These are phyloP conservation scores for Cepphus grylle DNA, from an alignment of 2,113 vertebrate genomes.

Conservation along the genomic window DNA sequence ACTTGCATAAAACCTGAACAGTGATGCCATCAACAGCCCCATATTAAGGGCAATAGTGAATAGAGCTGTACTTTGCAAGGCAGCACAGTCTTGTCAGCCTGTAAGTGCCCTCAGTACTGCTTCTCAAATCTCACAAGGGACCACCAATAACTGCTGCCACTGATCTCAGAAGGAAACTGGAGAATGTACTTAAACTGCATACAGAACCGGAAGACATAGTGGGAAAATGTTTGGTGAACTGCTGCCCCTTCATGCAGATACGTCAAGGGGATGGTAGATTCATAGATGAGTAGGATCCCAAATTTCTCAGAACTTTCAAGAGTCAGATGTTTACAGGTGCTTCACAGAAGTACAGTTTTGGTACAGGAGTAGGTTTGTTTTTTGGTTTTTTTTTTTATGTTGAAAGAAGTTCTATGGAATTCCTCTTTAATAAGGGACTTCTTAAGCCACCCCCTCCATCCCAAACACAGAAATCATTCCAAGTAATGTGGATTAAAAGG, in stretches of 20 bases:
- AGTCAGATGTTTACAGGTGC: neutral
- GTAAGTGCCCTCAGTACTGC: neutral
- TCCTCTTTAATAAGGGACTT: neutral
- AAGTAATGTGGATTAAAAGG: neutral
- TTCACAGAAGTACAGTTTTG: neutral
- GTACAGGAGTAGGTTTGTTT: neutral
- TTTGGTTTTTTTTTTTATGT: no score
- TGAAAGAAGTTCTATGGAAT: neutral
- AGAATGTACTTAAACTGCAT: neutral
- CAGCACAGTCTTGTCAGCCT: neutral
- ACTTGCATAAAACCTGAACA: neutral
- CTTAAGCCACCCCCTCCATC: accelerated
- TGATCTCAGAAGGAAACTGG: neutral
- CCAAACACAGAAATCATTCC: neutral
- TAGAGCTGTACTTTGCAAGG: neutral
- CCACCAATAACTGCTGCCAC: neutral
- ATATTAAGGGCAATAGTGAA: accelerated
- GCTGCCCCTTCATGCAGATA: neutral
- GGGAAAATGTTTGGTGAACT: neutral
- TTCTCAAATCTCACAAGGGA: neutral
- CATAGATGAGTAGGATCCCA: neutral
- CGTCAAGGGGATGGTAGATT: neutral
- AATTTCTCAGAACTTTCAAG: neutral
- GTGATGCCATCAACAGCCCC: neutral
- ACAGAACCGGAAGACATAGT: neutral